Evolutionary conservation across 2,888 invertebrate species (phyloP), one percentile per base, ranked within the genome.

Genomic region (Epistrophella euchroma): DNA sequence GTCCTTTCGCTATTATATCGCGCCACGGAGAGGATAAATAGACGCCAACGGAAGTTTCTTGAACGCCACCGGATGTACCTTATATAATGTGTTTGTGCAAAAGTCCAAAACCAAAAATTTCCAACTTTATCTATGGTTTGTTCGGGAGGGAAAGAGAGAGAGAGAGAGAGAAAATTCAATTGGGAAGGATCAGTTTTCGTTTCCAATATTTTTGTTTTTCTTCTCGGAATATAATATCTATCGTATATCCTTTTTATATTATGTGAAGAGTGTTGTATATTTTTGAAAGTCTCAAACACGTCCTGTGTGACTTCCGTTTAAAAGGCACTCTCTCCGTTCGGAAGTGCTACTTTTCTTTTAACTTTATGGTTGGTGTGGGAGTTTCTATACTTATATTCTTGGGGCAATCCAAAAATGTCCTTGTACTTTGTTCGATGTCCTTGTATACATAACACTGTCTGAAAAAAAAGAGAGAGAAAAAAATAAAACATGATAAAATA

Each of bases 171-270:
- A 32, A 86, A 78, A 83, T 87, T 87, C 87, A 87, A 87, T 87
- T 87, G 87, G 83, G 75, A 86, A 83, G 87, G 87, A 87, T 87
- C 87, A 74, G 87, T 78, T 74, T 55, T 73, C 73, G 45, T 77
- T 74, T 58, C 32, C 58, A 70, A 58, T 76, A 58, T 78, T 56
- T 56, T 47, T 47, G 13, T 66, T 70, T 70, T 15, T 40, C 2
- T 40, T 43, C 56, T 64, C 0, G 13, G 25, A 28, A 37, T 35
- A 11, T n/a, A 3, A 1, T 60, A 35, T 66, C 50, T 47, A 37
- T 68, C 28, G 7, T 19, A 3, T 60, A 50, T 66, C 66, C 64
- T 50, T 68, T 50, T 68, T 50, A 4, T 43, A 9, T 50, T n/a
- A n/a, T n/a, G n/a, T n/a, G n/a, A n/a, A 10, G 9, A 28, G 7